Conservation (phyloP, 1,140 invertebrate genomes). For the Listronotus oregonensis region DNA sequence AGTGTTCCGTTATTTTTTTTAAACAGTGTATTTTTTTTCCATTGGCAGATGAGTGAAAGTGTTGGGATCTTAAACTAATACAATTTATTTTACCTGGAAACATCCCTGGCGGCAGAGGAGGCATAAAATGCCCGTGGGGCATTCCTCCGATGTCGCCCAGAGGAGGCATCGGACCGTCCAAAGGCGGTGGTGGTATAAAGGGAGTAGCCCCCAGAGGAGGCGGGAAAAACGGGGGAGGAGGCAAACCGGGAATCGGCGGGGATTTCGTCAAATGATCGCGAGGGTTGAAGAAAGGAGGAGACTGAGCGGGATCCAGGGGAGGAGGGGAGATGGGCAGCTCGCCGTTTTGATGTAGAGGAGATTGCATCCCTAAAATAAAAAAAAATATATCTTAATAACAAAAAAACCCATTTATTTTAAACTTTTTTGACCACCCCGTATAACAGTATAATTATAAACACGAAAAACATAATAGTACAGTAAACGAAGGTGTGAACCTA, state of each 20-base stretch:
- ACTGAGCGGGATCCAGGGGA: slow-evolving; percentile 59
- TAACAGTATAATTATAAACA: too few species aligned
- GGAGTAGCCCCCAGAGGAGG: slow-evolving; percentile 45
- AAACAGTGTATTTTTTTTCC: too few species aligned
- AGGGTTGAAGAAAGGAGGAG: slow-evolving; percentile 54
- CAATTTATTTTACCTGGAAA: slow-evolving; percentile 61
- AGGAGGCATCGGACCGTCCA: slow-evolving; percentile 45
- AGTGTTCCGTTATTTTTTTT: too few species aligned
- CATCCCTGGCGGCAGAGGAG: slow-evolving; percentile 52
- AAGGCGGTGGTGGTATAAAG: slow-evolving; percentile 56
- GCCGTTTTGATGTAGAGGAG: slow-evolving; percentile 52
- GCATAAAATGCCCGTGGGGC: slow-evolving; percentile 46
- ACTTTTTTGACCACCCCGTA: too few species aligned
- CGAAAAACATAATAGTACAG: too few species aligned
- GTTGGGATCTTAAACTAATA: too few species aligned
- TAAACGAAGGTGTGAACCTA: too few species aligned
- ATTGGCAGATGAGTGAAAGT: too few species aligned
- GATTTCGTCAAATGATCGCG: slow-evolving; percentile 58
- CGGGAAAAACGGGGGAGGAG: slow-evolving; percentile 48
- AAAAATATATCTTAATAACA: too few species aligned
- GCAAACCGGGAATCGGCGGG: slow-evolving; percentile 59
- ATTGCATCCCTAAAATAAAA: slow-evolving; percentile 45
- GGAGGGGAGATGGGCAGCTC: slow-evolving; percentile 49
- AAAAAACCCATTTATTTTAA: too few species aligned
- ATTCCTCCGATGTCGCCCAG: slow-evolving; percentile 45